Conservation (phyloP, 2,113 vertebrate species). For the Probosciger aterrimus region DNA sequence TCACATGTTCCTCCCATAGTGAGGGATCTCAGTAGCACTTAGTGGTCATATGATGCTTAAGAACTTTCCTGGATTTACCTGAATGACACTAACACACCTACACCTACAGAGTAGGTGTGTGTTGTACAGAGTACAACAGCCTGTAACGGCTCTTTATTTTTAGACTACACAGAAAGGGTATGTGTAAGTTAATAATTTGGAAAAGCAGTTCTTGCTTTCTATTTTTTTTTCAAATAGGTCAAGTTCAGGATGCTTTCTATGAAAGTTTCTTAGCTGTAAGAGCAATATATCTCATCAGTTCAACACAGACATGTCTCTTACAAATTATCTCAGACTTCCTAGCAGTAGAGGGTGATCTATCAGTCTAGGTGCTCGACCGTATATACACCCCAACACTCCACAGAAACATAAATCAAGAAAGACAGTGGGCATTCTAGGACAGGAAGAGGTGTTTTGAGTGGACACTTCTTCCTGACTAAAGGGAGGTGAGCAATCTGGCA, state of each 20-base stretch:
- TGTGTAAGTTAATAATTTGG: not conserved
- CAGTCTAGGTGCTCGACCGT: too few relatives aligned
- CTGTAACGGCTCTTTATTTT: not conserved
- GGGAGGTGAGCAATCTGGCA: not conserved
- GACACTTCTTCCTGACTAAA: not conserved
- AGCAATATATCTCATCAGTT: not conserved
- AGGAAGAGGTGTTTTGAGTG: not conserved
- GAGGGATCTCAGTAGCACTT: not conserved
- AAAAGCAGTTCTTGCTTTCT: not conserved
- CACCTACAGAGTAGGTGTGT: not conserved
- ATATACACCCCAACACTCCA: rapidly evolving
- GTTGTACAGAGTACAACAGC: not conserved
- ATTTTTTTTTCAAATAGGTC: not conserved
- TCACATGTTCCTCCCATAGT: not conserved
- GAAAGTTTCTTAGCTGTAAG: not conserved
- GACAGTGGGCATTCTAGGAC: not conserved
- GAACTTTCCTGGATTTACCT: not conserved
- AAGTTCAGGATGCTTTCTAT: not conserved
- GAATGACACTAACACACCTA: not conserved
- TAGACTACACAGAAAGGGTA: not conserved
- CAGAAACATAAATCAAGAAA: not conserved
- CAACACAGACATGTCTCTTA: not conserved
- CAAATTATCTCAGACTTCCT: not conserved
- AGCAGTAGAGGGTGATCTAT: not conserved
- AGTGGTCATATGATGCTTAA: not conserved